Base-by-base conservation (phyloP, 1,140 invertebrate genomes). In the Drosophila arawakana region DNA sequence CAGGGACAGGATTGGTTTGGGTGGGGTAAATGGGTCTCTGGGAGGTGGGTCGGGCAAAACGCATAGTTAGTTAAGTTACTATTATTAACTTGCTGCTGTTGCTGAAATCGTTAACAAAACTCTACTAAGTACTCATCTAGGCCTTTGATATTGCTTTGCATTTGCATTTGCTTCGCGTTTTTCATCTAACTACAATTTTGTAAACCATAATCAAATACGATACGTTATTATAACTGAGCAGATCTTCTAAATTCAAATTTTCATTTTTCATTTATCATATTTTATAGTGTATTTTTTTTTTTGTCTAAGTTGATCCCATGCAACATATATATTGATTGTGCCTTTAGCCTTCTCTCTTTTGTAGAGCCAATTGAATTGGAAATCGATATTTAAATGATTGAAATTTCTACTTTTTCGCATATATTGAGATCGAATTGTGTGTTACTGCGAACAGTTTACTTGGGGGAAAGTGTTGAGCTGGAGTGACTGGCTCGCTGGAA, bases 301-400 rank as follows among this genome's bases (percentile, higher is more conserved):
- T 30, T 5, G 25, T 30, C 78, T 90, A 90, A 89, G 78, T 90
- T 90, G 85, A 85, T 90, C 85, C 85, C 85, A 77, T 90, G 85
- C 86, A 89, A 89, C 84, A 76, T 84, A 57, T 68, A 73, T 52
- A 84, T 78, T 89, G 84, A 89, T 89, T 89, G 84, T 89, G 85
- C 80, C 84, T 73, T 81, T 84, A 89, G 84, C 84, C 58, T 54
- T 78, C 61, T 59, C 61, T 59, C 63, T 50, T 52, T 47, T 44
- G 55, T 65, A 67, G 65, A 73, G 81, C 76, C 74, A 84, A 80
- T 69, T 66, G 68, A 76, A 71, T 70, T 71, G 52, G 69, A 77
- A 61, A 60, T 72, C 21, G 52, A 54, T 39, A 54, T 65, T 18
- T 35, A 62, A 34, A 63, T 75, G 63, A 77, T 30, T 63, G 13